Base-by-base conservation (phyloP, 2,888 invertebrate genomes). In the Aporophyla nigra region DNA sequence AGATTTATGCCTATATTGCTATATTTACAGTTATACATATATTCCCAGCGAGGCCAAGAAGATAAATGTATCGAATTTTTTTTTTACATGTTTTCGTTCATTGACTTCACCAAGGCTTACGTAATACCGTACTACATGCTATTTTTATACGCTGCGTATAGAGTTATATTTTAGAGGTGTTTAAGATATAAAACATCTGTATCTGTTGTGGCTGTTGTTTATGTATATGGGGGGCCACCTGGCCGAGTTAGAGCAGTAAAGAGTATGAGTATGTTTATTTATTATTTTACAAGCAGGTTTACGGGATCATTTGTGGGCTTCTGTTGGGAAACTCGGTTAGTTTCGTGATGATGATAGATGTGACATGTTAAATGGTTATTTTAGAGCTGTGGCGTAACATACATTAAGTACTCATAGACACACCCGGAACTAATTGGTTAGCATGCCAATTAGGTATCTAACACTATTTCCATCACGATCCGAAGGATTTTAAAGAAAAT, bases 131-230 rank as follows among this genome's bases (percentile, higher is more conserved):
- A 75, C 43, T 21, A 58, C 16, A 54, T 24, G 54, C 49, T 83
- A 82, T 83, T 76, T 74, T 65, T 75, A 62, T 24, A 46, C 5
- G 43, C 58, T 1, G 33, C 62, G 53, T 33, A 54, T 43, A 59
- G 19, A 53, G 16, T 6, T 24, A 27, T 58, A 24, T 24, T 51
- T 19, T 51, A 33, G 33, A 21, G 19, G 59, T 21, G 33, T 5
- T 33, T 5, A 59, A 59, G 21, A 59, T 21, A 19, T 33, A n/a
- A 65, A 71, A 65, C 73, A 76, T 68, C n/a, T 66, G 49, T 61
- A 73, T 74, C 40, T 63, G 58, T 68, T 71, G n/a, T 24, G 43
- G 14, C 14, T n/a, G 58, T n/a, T 82, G 56, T 68, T 58, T 82
- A 53, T 33, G 33, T 59, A 5, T 5, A 53, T 19, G 24, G 24